Evolutionary conservation across 2,113 vertebrate genomes (phyloP), one percentile per base, ranked within the genome.

Genomic region (Macroglossus sobrinus): DNA sequence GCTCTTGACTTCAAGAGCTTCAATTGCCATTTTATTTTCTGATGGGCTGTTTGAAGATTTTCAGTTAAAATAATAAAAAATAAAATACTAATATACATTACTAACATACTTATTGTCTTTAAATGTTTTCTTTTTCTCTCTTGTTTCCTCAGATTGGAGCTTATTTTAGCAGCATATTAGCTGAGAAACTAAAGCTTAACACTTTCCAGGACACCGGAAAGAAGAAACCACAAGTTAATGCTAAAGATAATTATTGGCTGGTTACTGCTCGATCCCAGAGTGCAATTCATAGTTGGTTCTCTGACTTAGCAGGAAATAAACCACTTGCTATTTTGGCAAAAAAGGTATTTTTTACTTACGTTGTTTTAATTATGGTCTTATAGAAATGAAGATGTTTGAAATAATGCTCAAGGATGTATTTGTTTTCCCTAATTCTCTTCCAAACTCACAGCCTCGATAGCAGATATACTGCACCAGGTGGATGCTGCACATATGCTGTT

Each of bases 241-340:
- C 98, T 92, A 99, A 99, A 97, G 99, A 99, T 97, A 99, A 98
- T 97, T 99, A 99, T 74, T 99, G 99, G 99, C 97, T 99, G 97
- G 99, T 99, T 43, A 99, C 99, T 55, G 97, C 98, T 95, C 98
- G 98, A 14, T 99, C 99, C 50, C 98, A 99, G 98, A 98, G 98
- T 89, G 98, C 98, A 3, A 99, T 99, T 96, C 99, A 99, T 89
- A 98, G 95, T 89, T 99, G 99, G 99, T 99, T 99, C 96, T 98
- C 98, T 12, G 99, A 99, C 89, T 95, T 99, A 89, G 98, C 98
- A 87, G 98, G 98, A 96, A 99, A 98, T 84, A 99, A 99, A 96
- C 98, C 98, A 26, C 97, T 99, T 92, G 97, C 98, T 66, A 89
- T 98, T 78, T 96, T 99, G 97, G 98, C 98, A 85, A 99, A 99